Evolutionary conservation across 2,888 invertebrate genomes (phyloP).

Genomic region (Cyaniris semiargus): DNA sequence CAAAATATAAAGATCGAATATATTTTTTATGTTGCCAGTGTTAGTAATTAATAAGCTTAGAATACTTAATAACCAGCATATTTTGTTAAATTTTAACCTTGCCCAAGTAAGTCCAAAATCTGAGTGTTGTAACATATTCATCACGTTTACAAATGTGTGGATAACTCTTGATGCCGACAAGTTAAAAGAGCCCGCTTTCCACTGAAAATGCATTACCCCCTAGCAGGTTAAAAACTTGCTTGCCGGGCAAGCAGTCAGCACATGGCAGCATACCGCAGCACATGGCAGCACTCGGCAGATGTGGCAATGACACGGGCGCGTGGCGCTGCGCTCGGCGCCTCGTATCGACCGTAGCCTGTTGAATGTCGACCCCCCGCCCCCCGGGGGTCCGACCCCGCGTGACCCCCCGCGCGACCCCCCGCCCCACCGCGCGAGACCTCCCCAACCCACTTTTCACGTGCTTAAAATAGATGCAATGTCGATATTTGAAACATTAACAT

Average conservation of each 20-base stretch:
- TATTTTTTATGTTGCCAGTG: too few relatives aligned
- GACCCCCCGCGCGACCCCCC: constrained; percentile 48
- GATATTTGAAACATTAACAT: constrained; percentile 75
- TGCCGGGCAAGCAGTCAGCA: neutral
- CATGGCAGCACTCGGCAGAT: constrained; percentile 33
- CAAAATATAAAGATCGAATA: too few relatives aligned
- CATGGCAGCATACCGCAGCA: constrained; percentile 28
- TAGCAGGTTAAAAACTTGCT: neutral
- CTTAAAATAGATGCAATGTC: constrained; percentile 78
- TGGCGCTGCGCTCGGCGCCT: constrained; percentile 67
- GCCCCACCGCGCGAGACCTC: constrained; percentile 23
- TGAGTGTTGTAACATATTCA: neutral
- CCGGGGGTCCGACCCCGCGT: constrained; percentile 44
- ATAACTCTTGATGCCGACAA: neutral
- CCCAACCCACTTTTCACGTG: constrained; percentile 66
- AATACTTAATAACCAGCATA: too few relatives aligned
- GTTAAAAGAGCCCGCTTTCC: neutral
- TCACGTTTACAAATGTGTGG: neutral
- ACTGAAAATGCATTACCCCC: neutral
- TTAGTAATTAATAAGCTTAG: too few relatives aligned
- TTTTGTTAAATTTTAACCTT: too few relatives aligned
- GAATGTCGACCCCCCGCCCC: constrained; percentile 70
- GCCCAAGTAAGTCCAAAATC: neutral
- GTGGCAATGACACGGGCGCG: constrained; percentile 46
- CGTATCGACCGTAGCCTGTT: constrained; percentile 79